These are phyloP conservation scores for Tonatia bakeri DNA, from an alignment of 2,113 vertebrate genomes.

Conservation along the genomic window DNA sequence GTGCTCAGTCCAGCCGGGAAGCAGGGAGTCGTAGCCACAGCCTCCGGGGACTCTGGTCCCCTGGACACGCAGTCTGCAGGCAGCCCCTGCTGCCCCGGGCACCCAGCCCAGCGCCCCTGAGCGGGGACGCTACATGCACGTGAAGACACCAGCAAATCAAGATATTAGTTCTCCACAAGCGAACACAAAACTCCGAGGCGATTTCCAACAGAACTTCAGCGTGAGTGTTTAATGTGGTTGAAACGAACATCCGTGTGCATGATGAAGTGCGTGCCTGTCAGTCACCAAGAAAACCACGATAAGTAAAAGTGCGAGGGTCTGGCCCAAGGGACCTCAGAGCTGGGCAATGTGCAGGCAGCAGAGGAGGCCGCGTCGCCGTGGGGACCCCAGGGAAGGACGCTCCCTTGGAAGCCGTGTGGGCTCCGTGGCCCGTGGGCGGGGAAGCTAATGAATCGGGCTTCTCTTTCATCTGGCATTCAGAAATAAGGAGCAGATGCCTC, in stretches of 20 bases:
- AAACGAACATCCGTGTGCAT: background rate
- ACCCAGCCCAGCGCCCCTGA: fast-evolving
- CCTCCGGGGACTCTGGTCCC: background rate
- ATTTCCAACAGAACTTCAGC: background rate
- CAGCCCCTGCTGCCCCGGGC: fast-evolving
- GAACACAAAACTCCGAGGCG: background rate
- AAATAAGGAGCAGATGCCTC: background rate
- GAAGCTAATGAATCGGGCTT: fast-evolving
- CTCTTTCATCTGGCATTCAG: fast-evolving
- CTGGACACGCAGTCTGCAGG: background rate
- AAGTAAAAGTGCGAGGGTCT: too few species aligned
- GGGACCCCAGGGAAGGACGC: too few species aligned
- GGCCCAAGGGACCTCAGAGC: too few species aligned
- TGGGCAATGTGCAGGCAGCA: too few species aligned
- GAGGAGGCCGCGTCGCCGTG: too few species aligned
- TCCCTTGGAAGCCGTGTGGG: too few species aligned
- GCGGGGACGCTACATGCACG: fast-evolving
- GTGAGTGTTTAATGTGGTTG: too few species aligned
- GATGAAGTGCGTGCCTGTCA: background rate
- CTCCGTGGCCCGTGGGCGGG: fast-evolving
- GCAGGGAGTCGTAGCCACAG: fast-evolving
- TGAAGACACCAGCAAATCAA: fast-evolving
- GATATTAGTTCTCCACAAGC: background rate
- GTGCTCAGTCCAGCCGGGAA: background rate
- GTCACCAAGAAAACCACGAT: background rate